Percentiles rank a stretch among this genome's conserved stretches.
Evolutionary conservation across 2,888 invertebrate species (phyloP).

Genomic region (Cephus nigrinus): DNA sequence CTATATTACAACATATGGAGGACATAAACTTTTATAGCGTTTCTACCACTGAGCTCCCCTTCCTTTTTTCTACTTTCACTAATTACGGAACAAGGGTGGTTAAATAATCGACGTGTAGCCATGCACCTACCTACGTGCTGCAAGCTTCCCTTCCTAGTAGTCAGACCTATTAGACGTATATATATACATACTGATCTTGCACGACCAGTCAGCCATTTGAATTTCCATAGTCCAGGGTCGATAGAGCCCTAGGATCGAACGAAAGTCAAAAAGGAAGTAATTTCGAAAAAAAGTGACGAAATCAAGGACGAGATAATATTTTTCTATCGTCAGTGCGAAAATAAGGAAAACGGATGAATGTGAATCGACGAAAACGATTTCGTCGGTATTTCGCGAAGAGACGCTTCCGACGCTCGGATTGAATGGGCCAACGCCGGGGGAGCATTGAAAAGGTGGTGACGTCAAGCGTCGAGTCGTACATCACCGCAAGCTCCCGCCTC

Average conservation of each 20-base stretch:
- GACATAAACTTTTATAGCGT: conserved; percentile 67
- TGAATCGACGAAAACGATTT: neutral
- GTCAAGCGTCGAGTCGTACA: conserved; percentile 48
- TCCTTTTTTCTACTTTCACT: conserved; percentile 41
- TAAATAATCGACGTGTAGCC: conserved; percentile 24
- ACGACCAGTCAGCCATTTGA: neutral
- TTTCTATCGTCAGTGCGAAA: neutral
- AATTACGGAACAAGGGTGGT: conserved; percentile 47
- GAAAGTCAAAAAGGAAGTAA: no score
- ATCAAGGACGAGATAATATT: neutral
- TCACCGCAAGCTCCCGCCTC: conserved; percentile 47
- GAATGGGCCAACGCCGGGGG: conserved; percentile 42
- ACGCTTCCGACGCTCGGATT: conserved; percentile 23
- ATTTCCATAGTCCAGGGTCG: neutral
- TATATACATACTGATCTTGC: neutral
- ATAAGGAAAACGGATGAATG: neutral
- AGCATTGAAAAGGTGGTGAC: conserved; percentile 56
- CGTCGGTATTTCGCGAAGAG: neutral
- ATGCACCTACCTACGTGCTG: neutral
- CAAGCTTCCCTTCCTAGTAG: neutral
- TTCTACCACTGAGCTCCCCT: conserved; percentile 52
- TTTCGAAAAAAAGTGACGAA: neutral
- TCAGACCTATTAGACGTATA: neutral
- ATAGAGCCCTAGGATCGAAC: neutral
- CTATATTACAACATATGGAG: conserved; percentile 68